These are phyloP conservation scores for Linepithema humile DNA, from an alignment of 1,140 invertebrate species.

Conservation along the genomic window DNA sequence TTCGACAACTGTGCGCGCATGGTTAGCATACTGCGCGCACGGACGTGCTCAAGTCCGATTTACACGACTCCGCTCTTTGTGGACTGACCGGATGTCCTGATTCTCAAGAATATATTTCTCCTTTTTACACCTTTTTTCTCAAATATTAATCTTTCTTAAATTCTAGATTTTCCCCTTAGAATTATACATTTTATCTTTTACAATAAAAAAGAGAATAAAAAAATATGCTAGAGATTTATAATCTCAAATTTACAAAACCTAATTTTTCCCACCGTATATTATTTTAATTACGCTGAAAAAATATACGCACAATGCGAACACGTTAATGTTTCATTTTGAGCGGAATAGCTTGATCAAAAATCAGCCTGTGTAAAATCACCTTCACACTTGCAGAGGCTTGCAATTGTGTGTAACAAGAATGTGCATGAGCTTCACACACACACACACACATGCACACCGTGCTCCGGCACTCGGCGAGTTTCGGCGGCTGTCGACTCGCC, in stretches of 20 bases:
- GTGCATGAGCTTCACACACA: constrained; percentile 3
- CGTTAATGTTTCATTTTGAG: not conserved
- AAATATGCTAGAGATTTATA: not conserved
- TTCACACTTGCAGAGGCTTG: not conserved
- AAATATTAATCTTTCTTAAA: not conserved
- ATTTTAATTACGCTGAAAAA: not conserved
- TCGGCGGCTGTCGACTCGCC: constrained; percentile 62
- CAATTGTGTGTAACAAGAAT: not conserved
- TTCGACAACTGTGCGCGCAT: constrained; percentile 48
- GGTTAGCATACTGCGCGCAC: constrained; percentile 23
- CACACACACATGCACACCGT: not conserved
- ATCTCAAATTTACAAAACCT: no score
- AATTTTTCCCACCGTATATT: no score
- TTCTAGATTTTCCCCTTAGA: not conserved
- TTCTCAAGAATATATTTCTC: not conserved
- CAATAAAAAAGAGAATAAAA: not conserved
- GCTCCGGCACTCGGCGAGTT: constrained; percentile 45
- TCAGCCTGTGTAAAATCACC: constrained; percentile 31
- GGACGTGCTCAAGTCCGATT: constrained; percentile 23
- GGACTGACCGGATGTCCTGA: not conserved
- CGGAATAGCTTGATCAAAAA: not conserved
- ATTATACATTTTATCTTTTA: not conserved
- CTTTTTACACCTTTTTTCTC: not conserved
- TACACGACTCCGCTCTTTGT: constrained; percentile 14
- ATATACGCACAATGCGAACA: not conserved